Percentiles rank a stretch among this genome's conserved stretches.
phyloP scores from a whole-genome alignment of 2,797 vertebrate species.

The Galago senegalensis region DNA sequence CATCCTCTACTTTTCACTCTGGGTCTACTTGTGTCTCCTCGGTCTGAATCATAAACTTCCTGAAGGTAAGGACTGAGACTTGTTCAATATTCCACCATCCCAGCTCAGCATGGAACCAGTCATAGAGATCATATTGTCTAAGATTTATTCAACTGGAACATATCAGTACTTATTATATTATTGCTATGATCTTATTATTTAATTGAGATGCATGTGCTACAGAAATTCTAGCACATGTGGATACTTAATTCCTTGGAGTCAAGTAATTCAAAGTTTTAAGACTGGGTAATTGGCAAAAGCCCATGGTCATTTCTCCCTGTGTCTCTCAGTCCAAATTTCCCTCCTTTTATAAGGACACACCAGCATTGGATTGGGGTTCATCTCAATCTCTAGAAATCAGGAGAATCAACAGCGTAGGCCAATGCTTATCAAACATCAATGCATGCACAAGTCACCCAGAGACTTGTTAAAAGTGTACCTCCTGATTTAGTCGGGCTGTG shows the following conservation, averaged over 20 bases:
- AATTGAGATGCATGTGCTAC: background rate
- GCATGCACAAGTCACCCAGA: background rate
- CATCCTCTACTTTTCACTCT: background rate
- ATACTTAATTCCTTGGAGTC: background rate
- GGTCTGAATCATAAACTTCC: background rate
- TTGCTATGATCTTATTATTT: background rate
- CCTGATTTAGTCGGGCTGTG: background rate
- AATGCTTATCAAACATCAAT: background rate
- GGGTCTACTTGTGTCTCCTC: background rate
- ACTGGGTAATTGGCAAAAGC: background rate
- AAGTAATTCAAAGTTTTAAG: conserved; percentile 19
- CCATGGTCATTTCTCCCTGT: background rate
- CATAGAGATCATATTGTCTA: background rate
- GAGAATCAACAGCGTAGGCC: background rate
- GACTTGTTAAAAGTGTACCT: background rate
- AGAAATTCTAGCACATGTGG: background rate
- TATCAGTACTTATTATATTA: background rate
- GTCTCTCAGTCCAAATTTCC: background rate
- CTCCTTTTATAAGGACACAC: background rate
- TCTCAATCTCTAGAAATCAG: background rate
- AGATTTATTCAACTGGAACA: background rate
- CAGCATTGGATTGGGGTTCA: background rate
- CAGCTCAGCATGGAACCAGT: background rate
- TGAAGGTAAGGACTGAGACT: background rate
- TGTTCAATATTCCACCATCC: background rate